Base-by-base conservation (phyloP, 2,888 invertebrate species). In the Chorisops tibialis region DNA sequence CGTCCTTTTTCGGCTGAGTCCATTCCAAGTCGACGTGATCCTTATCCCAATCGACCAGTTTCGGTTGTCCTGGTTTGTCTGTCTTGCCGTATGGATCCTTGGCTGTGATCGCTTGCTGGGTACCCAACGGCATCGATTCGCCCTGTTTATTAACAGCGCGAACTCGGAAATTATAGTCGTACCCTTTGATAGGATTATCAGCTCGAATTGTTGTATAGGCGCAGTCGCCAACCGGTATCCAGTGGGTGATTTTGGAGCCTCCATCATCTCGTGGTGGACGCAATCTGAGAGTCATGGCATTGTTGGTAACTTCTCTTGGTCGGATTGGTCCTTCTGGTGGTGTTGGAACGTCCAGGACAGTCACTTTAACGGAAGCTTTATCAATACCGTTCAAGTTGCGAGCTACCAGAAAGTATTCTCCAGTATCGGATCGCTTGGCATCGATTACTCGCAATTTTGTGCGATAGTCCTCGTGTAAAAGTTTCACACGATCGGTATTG, bases 11-110 rank as follows among this genome's bases (percentile, higher is more conserved):
- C 0, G 99, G 98, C 59, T 95, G 87, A 7, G 93, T 86, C 98
- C 99, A 99, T 85, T 95, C 91, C 67, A 99, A 80, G 73, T 94
- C 95, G 73, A 97, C 96, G 73, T 93, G 94, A 76, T 96, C 91
- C 72, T 93, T 95, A 77, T 94, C 95, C 95, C 95, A 96, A 75
- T 96, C 94, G 54, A 87, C 89, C 68, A 89, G 89, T 71, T 91
- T 87, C 0, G 97, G 98, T 54, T 89, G 89, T 47, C 96, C 93
- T 39, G 97, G 97, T 75, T 92, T 93, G 75, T 93, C 93, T 4
- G 94, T 94, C 68, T 87, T 89, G 63, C 87, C 89, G 76, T 87
- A 96, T 54, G 96, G 96, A 84, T 96, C 96, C 75, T 96, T 95
- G 16, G 94, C 96, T 0, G 93, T 92, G 68, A 96, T 89, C 1